A percentile compares a stretch with the other conserved stretches of the same genome.
phyloP scores from a whole-genome alignment of 2,797 vertebrate genomes.

The Propithecus deckenii region DNA sequence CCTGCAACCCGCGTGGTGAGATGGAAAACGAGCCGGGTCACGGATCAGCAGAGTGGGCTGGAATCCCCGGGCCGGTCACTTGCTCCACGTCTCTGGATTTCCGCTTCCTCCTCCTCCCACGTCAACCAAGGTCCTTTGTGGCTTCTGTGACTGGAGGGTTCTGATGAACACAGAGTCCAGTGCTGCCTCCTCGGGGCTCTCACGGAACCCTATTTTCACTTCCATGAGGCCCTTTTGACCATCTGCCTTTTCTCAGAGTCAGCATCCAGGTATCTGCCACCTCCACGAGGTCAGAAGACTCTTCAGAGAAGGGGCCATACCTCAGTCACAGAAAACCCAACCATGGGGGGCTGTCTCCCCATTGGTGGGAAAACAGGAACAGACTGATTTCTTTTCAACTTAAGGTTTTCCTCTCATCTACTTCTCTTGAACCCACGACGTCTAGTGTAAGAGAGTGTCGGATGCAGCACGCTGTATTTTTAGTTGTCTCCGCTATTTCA shows the following conservation, averaged over 20 bases:
- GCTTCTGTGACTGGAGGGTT: not conserved
- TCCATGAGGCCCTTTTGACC: not conserved
- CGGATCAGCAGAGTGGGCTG: not conserved
- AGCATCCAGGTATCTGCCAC: not conserved
- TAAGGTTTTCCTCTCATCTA: not conserved
- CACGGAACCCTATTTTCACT: not conserved
- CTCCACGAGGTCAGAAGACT: not conserved
- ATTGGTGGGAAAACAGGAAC: not conserved
- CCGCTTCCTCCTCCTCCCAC: conserved; percentile 8
- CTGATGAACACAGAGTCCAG: not conserved
- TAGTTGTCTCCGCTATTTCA: not conserved
- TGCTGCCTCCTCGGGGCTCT: not conserved
- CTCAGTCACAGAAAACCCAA: not conserved
- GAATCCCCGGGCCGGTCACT: not conserved
- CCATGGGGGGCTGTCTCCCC: not conserved
- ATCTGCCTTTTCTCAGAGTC: conserved; percentile 20
- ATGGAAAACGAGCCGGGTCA: not conserved
- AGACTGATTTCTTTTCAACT: not conserved
- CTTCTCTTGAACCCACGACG: not conserved
- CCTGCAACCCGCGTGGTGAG: conserved; percentile 26
- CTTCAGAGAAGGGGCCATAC: conserved; percentile 26
- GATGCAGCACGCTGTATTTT: not conserved
- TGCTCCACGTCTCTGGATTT: not conserved
- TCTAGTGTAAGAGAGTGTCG: not conserved
- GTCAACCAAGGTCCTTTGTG: not conserved